These are phyloP conservation scores for Drosophila jambulina DNA, from an alignment of 1,140 invertebrate genomes.

Conservation along the genomic window DNA sequence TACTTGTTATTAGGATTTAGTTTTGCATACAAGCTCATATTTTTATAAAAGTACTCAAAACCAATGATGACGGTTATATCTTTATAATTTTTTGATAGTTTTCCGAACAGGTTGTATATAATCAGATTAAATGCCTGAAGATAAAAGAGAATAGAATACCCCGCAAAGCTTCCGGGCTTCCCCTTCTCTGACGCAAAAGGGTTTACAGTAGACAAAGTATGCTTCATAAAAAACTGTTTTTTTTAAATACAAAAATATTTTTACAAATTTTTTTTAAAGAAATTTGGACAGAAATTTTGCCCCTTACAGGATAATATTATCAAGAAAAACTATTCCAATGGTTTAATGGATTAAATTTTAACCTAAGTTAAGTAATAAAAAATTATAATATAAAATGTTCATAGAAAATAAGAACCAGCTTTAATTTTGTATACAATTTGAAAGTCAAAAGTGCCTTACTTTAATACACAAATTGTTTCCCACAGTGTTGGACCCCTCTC, in stretches of 20 bases:
- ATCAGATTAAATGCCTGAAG: slow-evolving; percentile 23
- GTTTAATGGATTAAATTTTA: not conserved
- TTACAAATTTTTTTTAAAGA: no score
- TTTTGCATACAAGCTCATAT: slow-evolving; percentile 8
- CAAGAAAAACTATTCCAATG: not conserved
- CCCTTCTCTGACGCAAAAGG: slow-evolving; percentile 19
- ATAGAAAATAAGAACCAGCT: not conserved
- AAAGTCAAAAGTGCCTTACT: not conserved
- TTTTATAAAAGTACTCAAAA: slow-evolving; percentile 3
- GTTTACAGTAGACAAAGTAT: not conserved
- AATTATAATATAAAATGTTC: not conserved
- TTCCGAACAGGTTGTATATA: slow-evolving; percentile 25
- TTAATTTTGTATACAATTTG: not conserved
- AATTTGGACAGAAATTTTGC: not conserved
- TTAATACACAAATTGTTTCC: slow-evolving; percentile 6
- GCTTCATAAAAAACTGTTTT: no score
- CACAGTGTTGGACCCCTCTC: slow-evolving; percentile 26
- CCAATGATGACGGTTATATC: slow-evolving; percentile 6
- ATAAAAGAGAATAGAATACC: not conserved
- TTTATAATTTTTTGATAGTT: slow-evolving; percentile 5
- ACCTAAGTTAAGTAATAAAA: not conserved
- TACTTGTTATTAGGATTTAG: slow-evolving; percentile 7
- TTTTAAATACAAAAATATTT: not conserved
- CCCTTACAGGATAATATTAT: not conserved
- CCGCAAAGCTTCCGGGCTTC: slow-evolving; percentile 26